Base-by-base conservation (phyloP, 2,113 vertebrate species). In the Panthera uncia region DNA sequence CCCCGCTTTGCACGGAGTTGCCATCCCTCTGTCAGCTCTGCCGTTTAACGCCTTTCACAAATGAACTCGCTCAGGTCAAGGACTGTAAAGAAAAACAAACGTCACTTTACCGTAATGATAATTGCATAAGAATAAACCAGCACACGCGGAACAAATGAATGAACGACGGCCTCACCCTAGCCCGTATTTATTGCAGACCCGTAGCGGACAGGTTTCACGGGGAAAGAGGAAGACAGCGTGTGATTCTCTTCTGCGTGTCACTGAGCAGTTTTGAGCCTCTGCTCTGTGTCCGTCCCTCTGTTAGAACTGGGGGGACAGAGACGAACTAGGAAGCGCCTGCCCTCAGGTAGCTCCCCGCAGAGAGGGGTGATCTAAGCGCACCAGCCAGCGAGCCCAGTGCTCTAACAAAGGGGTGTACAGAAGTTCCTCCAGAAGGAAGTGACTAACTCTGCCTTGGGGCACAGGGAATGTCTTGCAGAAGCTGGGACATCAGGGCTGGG, bases 371-470 rank as follows among this genome's bases (percentile, higher is more conserved):
- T 83, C 69, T 57, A 68, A 23, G 50, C 4, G 33, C 57, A 65
- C 52, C 48, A 11, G 2, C 25, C 45, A 45, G 45, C 45, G 45
- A 45, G 36, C 94, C 25, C 25, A 45, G 83, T 1, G 23, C 48
- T 55, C 68, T 11, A 45, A 94, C 92, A 93, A 83, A 93, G 73
- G 89, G 92, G n/a, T 83, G 68, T n/a, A 36, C 85, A 50, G 9
- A 41, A 48, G 90, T 68, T 16, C 41, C 1, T 65, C 29, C 38
- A 31, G 85, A 73, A 98, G 97, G 97, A 98, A 97, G 90, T 98
- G 98, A 98, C 95, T 98, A 97, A 98, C 36, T 29, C 33, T 15
- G 83, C 97, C 97, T 71, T 10, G 36, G 94, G 97, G 92, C 82
- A 21, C 81, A 92, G 93, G 93, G 97, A 95, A 94, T 45, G 38